Evolutionary conservation across 2,888 invertebrate genomes (phyloP).

Genomic region (Phaedon cochleariae): DNA sequence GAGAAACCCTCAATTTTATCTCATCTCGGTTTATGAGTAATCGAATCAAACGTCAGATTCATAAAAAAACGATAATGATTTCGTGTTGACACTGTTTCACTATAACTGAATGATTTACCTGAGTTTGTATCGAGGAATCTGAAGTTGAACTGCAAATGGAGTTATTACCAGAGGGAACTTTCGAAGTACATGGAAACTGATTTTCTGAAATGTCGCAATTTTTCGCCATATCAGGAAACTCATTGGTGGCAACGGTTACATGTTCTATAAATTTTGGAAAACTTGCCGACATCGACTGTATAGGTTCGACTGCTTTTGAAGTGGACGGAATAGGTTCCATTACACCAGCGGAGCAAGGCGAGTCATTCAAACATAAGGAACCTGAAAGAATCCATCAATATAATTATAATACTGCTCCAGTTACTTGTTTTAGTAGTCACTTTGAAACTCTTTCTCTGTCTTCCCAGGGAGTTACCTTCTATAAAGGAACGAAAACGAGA

Average conservation of each 20-base stretch:
- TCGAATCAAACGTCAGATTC: too few species aligned
- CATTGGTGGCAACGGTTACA: slow-evolving; percentile 11
- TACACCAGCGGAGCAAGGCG: not conserved
- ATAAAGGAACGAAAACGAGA: too few species aligned
- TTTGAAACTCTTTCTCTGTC: too few species aligned
- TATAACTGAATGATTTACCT: slow-evolving; percentile 21
- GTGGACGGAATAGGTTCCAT: slow-evolving; percentile 42
- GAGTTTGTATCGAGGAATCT: slow-evolving; percentile 41
- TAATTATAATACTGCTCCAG: too few species aligned
- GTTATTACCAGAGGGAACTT: slow-evolving; percentile 27
- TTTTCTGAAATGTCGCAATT: slow-evolving; percentile 23
- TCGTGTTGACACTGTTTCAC: too few species aligned
- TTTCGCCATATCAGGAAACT: slow-evolving; percentile 25
- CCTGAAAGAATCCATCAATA: not conserved
- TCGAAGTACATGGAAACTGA: slow-evolving; percentile 42
- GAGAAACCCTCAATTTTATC: too few species aligned
- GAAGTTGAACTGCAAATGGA: slow-evolving; percentile 42
- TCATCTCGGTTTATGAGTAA: too few species aligned
- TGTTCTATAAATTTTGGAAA: slow-evolving; percentile 37
- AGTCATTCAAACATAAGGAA: slow-evolving; percentile 25
- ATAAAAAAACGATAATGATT: too few species aligned
- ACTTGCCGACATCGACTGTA: slow-evolving; percentile 41
- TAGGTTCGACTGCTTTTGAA: slow-evolving; percentile 46
- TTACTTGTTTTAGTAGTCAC: too few species aligned
- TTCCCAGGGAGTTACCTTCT: too few species aligned